Evolutionary conservation across 2,888 invertebrate species (phyloP), one percentile per base, ranked within the genome.

Genomic region (Callyntrura sp.): DNA sequence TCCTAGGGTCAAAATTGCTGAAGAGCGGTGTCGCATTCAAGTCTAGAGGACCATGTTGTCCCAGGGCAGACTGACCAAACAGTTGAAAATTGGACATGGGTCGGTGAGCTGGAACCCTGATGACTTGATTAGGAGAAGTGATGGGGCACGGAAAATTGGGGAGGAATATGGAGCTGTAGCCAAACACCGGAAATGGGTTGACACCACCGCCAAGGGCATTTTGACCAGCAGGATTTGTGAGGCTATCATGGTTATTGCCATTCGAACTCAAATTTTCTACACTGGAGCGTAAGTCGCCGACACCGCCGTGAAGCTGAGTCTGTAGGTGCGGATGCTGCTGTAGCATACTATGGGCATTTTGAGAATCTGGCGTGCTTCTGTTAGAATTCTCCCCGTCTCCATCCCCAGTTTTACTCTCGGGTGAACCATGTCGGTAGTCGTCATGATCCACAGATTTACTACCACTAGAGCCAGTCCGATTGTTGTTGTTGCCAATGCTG

Each of bases 51-150:
- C 90, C 91, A 60, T 92, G 93, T 83, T 92, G 93, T 20, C 90
- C 91, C 14, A 93, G 87, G 20, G 92, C 92, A 17, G 93, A 92
- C 85, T 93, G 93, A 62, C 93, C 93, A 90, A 93, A 93, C 1
- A 93, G 88, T 86, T 92, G 93, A 85, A 93, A 93, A 73, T 93
- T 93, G 60, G 93, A 92, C 93, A 93, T 93, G 81, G 98, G 96
- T 93, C 97, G 95, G 94, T 98, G 98, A 79, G 94, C 94, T 43
- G 94, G 94, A 84, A 95, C 94, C 85, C 94, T 92, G 81, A 95
- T 94, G 83, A 94, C 94, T 90, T 93, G 93, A 91, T 93, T 93
- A 8, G 93, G 93, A 17, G 93, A 93, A 6, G 93, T 92, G 76
- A 93, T 90, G 2, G 93, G 93, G 85, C 93, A 93, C 0, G 93